A percentile compares a stretch with the other conserved stretches of the same genome.
Conservation (phyloP, 2,888 invertebrate species). For the Oxystoma pomonae region DNA sequence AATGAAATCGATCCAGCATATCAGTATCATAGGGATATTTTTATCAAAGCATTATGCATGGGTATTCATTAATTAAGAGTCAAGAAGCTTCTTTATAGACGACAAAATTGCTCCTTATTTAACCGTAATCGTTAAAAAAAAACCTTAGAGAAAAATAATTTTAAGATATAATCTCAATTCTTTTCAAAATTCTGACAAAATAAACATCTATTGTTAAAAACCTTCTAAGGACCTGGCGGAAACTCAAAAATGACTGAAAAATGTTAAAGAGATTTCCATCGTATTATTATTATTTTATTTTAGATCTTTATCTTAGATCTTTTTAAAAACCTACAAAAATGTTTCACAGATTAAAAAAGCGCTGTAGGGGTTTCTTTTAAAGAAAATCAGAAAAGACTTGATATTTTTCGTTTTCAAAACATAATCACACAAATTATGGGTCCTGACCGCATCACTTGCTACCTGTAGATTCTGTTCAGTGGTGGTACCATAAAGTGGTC, state of each 20-base stretch:
- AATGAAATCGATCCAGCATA: no score
- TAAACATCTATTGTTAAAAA: background rate
- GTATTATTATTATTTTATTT: no score
- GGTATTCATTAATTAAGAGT: no score
- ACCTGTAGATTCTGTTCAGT: background rate
- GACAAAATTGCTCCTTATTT: no score
- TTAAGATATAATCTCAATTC: no score
- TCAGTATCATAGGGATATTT: no score
- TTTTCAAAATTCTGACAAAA: no score
- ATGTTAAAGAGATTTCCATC: background rate
- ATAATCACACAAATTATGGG: background rate
- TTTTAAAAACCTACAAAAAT: background rate
- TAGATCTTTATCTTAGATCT: background rate
- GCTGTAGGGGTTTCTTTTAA: background rate
- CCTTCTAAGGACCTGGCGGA: background rate
- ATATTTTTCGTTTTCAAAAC: background rate
- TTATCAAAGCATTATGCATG: no score
- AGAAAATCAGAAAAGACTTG: background rate
- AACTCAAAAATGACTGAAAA: background rate
- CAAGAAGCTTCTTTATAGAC: no score
- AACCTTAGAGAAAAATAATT: no score
- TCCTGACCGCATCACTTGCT: background rate
- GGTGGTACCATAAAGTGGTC: no score
- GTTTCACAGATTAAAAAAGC: background rate
- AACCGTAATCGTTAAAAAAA: no score